phyloP scores from a whole-genome alignment of 2,888 invertebrate species.

The Polymixis lichenea region DNA sequence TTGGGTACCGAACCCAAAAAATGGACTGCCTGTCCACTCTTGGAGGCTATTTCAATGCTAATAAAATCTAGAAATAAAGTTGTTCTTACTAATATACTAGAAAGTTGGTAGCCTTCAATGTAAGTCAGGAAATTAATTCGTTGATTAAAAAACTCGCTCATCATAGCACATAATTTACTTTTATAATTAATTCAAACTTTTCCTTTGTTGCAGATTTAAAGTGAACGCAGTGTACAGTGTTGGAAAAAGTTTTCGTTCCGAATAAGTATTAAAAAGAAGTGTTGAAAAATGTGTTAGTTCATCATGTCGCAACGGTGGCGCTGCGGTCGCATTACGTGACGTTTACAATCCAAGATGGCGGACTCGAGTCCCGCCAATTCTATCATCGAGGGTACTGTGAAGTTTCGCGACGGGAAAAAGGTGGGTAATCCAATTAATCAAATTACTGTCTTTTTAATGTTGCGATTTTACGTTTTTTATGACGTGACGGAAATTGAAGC shows the following conservation, averaged over 20 bases:
- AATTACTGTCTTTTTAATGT: constrained; percentile 30
- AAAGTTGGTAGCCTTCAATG: constrained; percentile 24
- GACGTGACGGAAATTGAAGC: background rate
- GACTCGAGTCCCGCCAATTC: constrained; percentile 91
- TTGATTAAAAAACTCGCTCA: constrained; percentile 17
- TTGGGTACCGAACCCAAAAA: background rate
- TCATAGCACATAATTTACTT: constrained; percentile 24
- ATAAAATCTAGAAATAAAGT: background rate
- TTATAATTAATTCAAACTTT: constrained; percentile 52
- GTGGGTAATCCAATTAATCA: constrained; percentile 82
- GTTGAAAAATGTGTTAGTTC: constrained; percentile 81
- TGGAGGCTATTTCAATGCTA: no score
- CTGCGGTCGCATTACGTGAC: constrained; percentile 86
- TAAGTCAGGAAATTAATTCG: constrained; percentile 32
- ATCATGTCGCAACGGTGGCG: constrained; percentile 82
- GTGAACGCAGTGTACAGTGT: constrained; percentile 65
- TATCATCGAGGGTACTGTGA: constrained; percentile 97
- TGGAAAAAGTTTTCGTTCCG: constrained; percentile 48
- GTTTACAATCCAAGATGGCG: constrained; percentile 82
- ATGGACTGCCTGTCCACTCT: background rate
- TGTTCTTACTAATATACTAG: background rate
- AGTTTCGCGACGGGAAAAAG: constrained; percentile 97
- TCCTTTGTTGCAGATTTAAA: constrained; percentile 63
- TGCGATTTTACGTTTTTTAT: constrained; percentile 17
- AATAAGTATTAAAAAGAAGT: constrained; percentile 53